Conservation (phyloP, 2,888 invertebrate species). For the Pammene aurita region DNA sequence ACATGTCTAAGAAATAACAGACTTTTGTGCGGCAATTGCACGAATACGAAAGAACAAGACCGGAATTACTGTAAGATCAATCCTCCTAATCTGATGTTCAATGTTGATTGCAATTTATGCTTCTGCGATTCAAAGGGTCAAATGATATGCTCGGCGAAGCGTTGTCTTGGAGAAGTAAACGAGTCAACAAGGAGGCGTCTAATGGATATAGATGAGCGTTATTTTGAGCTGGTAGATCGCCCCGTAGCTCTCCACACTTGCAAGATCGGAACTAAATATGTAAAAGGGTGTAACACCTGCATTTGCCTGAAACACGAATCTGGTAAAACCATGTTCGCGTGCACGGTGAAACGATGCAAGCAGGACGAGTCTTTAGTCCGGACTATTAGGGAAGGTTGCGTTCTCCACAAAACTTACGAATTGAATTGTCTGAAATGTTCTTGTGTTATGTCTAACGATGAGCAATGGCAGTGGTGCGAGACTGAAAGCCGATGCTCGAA, state of each 20-base stretch:
- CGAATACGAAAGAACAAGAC: conserved; percentile 44
- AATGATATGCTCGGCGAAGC: conserved; percentile 72
- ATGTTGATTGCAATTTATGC: conserved; percentile 80
- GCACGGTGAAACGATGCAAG: conserved; percentile 65
- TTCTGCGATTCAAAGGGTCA: conserved; percentile 71
- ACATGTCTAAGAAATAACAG: conserved; percentile 75
- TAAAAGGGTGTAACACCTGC: conserved; percentile 66
- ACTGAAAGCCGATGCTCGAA: conserved; percentile 48
- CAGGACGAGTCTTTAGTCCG: not conserved
- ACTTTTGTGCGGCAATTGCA: conserved; percentile 71
- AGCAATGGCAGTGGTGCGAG: conserved; percentile 57
- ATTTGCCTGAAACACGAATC: conserved; percentile 53
- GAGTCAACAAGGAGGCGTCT: conserved; percentile 32
- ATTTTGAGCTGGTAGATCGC: conserved; percentile 37
- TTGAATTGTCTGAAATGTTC: conserved; percentile 62
- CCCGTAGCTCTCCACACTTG: conserved; percentile 57
- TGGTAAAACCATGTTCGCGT: conserved; percentile 64
- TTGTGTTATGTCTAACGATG: conserved; percentile 50
- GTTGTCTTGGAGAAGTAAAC: conserved; percentile 52
- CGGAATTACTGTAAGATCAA: conserved; percentile 47
- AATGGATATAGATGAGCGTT: conserved; percentile 27
- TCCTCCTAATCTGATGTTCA: conserved; percentile 63
- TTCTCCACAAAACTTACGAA: conserved; percentile 56
- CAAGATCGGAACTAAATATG: conserved; percentile 57
- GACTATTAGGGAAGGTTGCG: conserved; percentile 52